A percentile compares a stretch with the other conserved stretches of the same genome.
phyloP scores from a whole-genome alignment of 1,140 invertebrate species.

The Cydia fagiglandana region DNA sequence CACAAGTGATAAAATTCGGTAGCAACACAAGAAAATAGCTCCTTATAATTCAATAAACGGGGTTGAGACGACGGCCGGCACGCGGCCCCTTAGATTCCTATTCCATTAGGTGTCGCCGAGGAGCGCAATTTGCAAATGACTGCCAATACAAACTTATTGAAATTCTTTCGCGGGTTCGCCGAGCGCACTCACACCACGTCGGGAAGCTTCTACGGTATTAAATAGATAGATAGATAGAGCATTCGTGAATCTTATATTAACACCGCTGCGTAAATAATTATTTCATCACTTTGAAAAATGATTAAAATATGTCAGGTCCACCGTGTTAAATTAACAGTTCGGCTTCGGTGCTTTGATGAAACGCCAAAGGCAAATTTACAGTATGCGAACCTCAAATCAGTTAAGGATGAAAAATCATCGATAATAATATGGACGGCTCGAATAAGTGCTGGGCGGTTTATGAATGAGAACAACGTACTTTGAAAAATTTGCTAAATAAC shows the following conservation, averaged over 20 bases:
- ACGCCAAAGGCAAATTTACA: not conserved
- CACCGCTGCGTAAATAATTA: not conserved
- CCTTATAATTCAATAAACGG: slow-evolving; percentile 72
- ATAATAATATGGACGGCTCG: slow-evolving; percentile 23
- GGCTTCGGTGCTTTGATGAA: not conserved
- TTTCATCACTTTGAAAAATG: not conserved
- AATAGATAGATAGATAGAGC: slow-evolving; percentile 55
- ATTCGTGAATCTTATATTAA: slow-evolving; percentile 31
- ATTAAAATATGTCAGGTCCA: slow-evolving; percentile 6
- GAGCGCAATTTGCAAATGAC: slow-evolving; percentile 77
- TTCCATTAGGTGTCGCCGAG: slow-evolving; percentile 75
- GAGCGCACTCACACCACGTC: slow-evolving; percentile 39
- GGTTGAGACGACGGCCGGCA: slow-evolving; percentile 50
- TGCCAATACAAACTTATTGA: slow-evolving; percentile 73
- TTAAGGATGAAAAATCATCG: slow-evolving; percentile 32
- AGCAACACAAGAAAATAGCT: slow-evolving; percentile 47
- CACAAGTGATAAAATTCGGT: not conserved
- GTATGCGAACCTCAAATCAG: slow-evolving; percentile 35
- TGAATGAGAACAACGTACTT: slow-evolving; percentile 20
- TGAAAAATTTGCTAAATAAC: slow-evolving; percentile 33
- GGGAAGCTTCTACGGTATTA: slow-evolving; percentile 55
- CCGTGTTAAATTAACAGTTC: not conserved
- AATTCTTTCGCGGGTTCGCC: slow-evolving; percentile 69
- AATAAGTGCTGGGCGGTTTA: slow-evolving; percentile 27
- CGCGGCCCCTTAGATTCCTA: slow-evolving; percentile 65